phyloP scores from a whole-genome alignment of 2,113 vertebrate species.

The Tupaia tana region DNA sequence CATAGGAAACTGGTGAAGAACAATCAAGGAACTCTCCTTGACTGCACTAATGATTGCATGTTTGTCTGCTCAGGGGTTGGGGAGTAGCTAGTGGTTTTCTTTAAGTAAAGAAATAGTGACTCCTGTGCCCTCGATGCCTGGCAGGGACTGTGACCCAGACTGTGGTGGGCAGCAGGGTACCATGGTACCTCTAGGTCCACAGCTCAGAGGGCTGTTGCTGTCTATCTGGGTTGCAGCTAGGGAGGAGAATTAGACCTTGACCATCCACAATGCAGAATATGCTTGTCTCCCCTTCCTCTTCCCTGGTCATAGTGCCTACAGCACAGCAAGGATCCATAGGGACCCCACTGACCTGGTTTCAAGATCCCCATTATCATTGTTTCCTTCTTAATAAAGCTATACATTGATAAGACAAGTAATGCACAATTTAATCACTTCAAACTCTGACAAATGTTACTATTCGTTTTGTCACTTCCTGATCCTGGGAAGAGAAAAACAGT shows the following conservation, averaged over 20 bases:
- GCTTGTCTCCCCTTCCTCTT: fast-evolving
- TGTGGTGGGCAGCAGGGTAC: fast-evolving
- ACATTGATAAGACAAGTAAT: neutral
- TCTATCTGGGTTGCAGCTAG: too few species aligned
- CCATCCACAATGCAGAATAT: neutral
- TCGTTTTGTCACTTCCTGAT: neutral
- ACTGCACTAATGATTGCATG: neutral
- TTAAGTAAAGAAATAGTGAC: neutral
- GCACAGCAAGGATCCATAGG: neutral
- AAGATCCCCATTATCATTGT: neutral
- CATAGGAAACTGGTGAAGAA: neutral
- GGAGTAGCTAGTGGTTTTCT: neutral
- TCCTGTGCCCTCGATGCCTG: fast-evolving
- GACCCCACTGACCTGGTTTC: neutral
- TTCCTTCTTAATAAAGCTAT: neutral
- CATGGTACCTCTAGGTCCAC: neutral
- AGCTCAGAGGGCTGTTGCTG: neutral
- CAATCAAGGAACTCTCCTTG: neutral
- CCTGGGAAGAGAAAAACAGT: neutral
- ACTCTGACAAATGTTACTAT: neutral
- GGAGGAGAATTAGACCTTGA: neutral
- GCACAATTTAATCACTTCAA: neutral
- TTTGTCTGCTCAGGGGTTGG: neutral
- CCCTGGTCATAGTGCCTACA: neutral
- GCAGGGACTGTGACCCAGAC: neutral